phyloP scores from a whole-genome alignment of 1,140 invertebrate species.

The Adoxophyes honmai region DNA sequence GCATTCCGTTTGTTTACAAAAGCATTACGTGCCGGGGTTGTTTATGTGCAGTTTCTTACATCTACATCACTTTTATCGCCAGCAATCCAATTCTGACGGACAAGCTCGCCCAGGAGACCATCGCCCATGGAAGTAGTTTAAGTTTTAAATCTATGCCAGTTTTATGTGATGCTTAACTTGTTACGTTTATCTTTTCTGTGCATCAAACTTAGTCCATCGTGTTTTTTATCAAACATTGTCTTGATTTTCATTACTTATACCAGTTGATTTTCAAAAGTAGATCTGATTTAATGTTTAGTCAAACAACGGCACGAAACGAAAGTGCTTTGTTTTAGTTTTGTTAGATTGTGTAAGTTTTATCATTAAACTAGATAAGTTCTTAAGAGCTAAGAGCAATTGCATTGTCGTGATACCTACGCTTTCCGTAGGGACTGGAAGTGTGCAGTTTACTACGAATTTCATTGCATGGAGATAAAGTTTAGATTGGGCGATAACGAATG shows the following conservation, averaged over 20 bases:
- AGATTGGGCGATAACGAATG: conserved; percentile 26
- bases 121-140: background rate
- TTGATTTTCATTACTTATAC: no score
- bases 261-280: no score
- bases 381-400: background rate
- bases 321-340: no score
- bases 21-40: background rate
- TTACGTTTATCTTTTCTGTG: no score
- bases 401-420: conserved; percentile 12
- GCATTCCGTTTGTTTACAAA: conserved; percentile 16
- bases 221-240: no score
- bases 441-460: conserved; percentile 12
- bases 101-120: background rate
- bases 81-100: conserved; percentile 6
- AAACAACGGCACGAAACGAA: no score
- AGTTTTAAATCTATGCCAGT: no score
- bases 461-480: conserved; percentile 17
- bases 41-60: background rate
- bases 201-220: no score
- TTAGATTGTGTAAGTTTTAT: no score
- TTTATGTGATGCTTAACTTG: no score
- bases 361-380: no score
- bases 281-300: no score
- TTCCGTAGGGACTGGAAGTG: background rate
- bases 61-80: background rate